phyloP scores from a whole-genome alignment of 2,113 vertebrate species.

The Pholis gunnellus region DNA sequence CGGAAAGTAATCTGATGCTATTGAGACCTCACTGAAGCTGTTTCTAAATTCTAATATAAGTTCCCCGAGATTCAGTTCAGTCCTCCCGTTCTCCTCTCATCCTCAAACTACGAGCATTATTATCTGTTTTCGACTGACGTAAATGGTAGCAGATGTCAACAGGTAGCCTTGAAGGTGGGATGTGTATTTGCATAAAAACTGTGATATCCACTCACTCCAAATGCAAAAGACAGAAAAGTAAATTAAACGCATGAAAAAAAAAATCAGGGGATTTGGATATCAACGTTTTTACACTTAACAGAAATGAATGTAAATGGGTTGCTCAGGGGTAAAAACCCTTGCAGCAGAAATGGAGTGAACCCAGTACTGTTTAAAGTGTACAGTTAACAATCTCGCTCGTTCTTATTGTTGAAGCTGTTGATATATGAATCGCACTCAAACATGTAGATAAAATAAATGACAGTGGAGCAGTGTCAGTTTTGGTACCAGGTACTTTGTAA shows the following conservation, averaged over 20 bases:
- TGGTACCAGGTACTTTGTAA: conserved; percentile 19
- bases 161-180: conserved; percentile 9
- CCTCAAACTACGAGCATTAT: not conserved
- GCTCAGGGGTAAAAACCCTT: conserved; percentile 90
- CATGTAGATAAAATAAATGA: not conserved
- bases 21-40: conserved; percentile 31
- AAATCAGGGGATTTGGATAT: conserved; percentile 75
- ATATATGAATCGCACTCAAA: not conserved
- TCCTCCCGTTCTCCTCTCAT: not conserved
- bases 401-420: conserved; percentile 49
- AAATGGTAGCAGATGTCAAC: conserved; percentile 26
- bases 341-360: conserved; percentile 76
- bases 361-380: conserved; percentile 24
- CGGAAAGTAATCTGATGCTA: conserved; percentile 56
- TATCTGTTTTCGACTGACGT: conserved; percentile 15
- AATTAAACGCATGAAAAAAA: conserved; percentile 45
- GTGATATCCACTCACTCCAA: not conserved
- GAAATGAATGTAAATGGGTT: conserved; percentile 94
- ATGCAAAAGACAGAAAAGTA: not conserved
- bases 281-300: conserved; percentile 86
- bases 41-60: conserved; percentile 4
- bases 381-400: conserved; percentile 22
- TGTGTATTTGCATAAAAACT: not conserved
- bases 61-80: not conserved
- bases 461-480: conserved; percentile 18